phyloP scores from a whole-genome alignment of 2,888 invertebrate genomes.

The Dasysyrphus albostriatus region DNA sequence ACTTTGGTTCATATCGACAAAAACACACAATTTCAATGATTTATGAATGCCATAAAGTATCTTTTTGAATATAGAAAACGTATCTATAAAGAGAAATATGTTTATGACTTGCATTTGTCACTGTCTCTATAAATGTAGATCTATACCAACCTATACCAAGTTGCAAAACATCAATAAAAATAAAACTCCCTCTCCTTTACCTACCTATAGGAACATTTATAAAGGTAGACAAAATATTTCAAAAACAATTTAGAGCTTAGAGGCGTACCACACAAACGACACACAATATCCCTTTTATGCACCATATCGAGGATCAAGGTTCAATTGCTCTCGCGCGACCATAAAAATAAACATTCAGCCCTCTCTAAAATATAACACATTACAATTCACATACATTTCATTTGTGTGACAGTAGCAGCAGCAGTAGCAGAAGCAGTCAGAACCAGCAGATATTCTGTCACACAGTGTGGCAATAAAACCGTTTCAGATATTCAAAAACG shows the following conservation, averaged over 20 bases:
- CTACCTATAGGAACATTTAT: background rate
- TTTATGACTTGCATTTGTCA: background rate
- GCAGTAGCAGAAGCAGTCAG: background rate
- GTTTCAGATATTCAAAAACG: conserved; percentile 36
- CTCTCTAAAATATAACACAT: conserved; percentile 16
- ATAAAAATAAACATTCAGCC: conserved; percentile 65
- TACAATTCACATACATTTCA: conserved; percentile 19
- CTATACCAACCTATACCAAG: background rate
- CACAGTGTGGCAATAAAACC: conserved; percentile 52
- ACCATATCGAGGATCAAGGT: conserved; percentile 57
- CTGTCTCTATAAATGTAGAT: background rate
- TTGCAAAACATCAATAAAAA: conserved; percentile 22
- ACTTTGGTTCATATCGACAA: background rate
- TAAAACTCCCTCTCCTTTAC: background rate
- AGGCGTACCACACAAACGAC: conserved; percentile 33
- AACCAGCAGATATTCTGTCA: conserved; percentile 8
- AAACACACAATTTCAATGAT: background rate
- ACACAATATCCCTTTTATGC: conserved; percentile 35
- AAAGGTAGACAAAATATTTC: conserved; percentile 13
- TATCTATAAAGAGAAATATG: background rate
- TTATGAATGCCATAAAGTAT: conserved; percentile 6
- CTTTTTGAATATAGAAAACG: background rate
- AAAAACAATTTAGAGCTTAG: conserved; percentile 36
- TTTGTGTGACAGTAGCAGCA: conserved; percentile 16
- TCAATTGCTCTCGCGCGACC: conserved; percentile 66